Percentiles rank a stretch among this genome's conserved stretches.
phyloP scores from a whole-genome alignment of 2,797 vertebrate species.

The Leptatherina wallacei region DNA sequence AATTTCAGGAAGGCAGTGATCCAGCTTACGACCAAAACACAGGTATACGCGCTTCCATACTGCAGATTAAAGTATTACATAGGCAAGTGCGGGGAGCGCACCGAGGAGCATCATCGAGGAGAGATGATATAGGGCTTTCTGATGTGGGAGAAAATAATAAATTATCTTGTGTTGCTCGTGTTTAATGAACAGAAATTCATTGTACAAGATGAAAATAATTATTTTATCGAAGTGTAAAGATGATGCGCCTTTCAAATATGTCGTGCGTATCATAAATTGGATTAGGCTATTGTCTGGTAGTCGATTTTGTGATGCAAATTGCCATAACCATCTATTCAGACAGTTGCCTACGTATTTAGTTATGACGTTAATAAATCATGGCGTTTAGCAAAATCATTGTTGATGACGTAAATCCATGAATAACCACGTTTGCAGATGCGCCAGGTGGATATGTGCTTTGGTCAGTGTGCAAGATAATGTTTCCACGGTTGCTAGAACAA shows the following conservation, averaged over 20 bases:
- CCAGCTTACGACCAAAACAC: constrained; percentile 97
- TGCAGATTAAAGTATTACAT: constrained; percentile 7
- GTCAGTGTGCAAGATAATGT: constrained; percentile 44
- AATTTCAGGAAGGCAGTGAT: constrained; percentile 98
- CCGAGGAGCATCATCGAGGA: constrained; percentile 63
- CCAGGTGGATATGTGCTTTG: constrained; percentile 71
- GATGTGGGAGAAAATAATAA: constrained; percentile 10
- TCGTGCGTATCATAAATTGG: constrained; percentile 9
- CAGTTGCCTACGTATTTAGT: background rate
- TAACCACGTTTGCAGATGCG: constrained; percentile 64
- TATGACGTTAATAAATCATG: constrained; percentile 24
- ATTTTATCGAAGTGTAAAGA: background rate
- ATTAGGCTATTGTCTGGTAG: constrained; percentile 1
- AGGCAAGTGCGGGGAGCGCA: constrained; percentile 21
- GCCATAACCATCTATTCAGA: background rate
- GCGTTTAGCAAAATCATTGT: constrained; percentile 51
- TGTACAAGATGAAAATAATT: background rate
- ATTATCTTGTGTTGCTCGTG: background rate
- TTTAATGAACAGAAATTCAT: background rate
- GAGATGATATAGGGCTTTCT: constrained; percentile 38
- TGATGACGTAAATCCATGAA: constrained; percentile 56
- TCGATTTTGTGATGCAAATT: constrained; percentile 17
- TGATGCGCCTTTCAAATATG: background rate
- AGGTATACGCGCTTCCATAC: constrained; percentile 79
- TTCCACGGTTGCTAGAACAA: constrained; percentile 24